Evolutionary conservation across 2,797 vertebrate genomes (phyloP).

Genomic region (Mormyrops boulengeri): DNA sequence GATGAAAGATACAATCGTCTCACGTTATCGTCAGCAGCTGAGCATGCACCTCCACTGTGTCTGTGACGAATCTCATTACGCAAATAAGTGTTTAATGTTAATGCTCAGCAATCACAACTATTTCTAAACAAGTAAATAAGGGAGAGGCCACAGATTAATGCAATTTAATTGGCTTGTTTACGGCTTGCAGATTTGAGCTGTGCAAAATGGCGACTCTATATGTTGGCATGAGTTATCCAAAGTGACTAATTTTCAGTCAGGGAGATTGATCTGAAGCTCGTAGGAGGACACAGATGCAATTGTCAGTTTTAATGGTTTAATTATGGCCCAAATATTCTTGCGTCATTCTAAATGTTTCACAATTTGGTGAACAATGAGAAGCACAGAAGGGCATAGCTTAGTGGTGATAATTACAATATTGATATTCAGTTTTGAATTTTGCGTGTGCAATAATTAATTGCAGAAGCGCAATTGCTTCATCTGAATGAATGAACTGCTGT

Average conservation of each 20-base stretch:
- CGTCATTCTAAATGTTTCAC: conserved; percentile 13
- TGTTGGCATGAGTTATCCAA: background rate
- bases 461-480: background rate
- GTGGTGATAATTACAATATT: conserved; percentile 2
- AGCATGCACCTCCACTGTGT: background rate
- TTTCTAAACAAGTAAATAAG: background rate
- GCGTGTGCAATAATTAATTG: conserved; percentile 3
- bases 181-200: background rate
- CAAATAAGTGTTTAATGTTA: background rate
- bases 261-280: background rate
- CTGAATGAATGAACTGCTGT: background rate
- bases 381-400: background rate
- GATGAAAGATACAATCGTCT: background rate
- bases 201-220: background rate
- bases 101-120: background rate
- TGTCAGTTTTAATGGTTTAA: conserved; percentile 15
- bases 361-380: background rate
- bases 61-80: background rate
- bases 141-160: background rate
- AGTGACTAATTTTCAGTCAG: conserved; percentile 10
- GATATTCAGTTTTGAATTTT: conserved; percentile 14
- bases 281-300: conserved; percentile 12
- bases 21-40: background rate
- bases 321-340: background rate
- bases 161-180: background rate